Evolutionary conservation across 2,888 invertebrate species (phyloP), one percentile per base, ranked within the genome.

Genomic region (Punctoribates punctum): DNA sequence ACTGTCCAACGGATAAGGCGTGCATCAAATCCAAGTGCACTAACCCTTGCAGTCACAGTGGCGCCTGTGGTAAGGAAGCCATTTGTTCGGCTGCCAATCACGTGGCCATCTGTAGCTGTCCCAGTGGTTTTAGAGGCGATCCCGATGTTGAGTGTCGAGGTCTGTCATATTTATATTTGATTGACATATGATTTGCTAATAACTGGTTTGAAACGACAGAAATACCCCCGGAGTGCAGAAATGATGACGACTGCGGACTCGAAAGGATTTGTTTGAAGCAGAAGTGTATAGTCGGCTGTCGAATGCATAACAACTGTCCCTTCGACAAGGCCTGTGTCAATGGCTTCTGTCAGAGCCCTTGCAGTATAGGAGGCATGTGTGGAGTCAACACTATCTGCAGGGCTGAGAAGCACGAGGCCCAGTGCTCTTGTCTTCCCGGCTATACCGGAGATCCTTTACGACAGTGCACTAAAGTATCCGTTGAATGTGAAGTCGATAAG

Each of bases 341-440:
- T 82, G 90, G 90, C 67, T 86, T 86, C 79, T 94, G 94, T 82
- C 89, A 88, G 81, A 91, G 93, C 83, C 93, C 94, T 0, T 94
- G 94, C 83, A 76, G 54, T 65, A 77, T 77, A 42, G 77, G 77
- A 51, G 77, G 77, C 11, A 77, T 92, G 25, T 95, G 95, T 84
- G 95, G 94, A 0, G 85, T 92, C 27, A 94, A 94, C 84, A 93
- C 94, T 0, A 88, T 94, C 76, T 96, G 95, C 82, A 94, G 93
- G 83, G 95, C 95, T 85, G 85, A 95, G 74, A 94, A 94, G 0
- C 95, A 95, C 72, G 93, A 93, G 82, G 95, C 94, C 85, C 87
- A 89, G 81, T 96, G 96, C 85, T 87, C 89, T 78, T 96, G 96
- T 85, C 89, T 89, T 82, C 88, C 90, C 80, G 94, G 94, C 83